phyloP scores from a whole-genome alignment of 2,797 vertebrate genomes.

The Bucorvus abyssinicus region DNA sequence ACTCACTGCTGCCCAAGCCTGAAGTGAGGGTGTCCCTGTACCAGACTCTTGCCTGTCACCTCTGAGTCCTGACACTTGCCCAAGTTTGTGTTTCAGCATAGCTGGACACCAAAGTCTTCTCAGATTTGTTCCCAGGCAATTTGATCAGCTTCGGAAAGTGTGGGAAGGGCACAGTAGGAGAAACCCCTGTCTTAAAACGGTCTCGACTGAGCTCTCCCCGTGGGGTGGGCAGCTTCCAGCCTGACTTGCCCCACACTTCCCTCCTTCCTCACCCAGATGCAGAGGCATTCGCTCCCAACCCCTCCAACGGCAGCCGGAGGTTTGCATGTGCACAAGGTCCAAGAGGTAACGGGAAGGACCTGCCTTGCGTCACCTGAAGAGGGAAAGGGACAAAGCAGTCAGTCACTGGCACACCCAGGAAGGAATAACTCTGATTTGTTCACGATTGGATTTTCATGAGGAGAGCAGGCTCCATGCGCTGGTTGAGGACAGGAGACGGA shows the following conservation, averaged over 20 bases:
- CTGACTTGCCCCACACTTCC: fast-evolving
- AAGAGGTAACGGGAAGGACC: not conserved
- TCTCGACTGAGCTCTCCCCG: not conserved
- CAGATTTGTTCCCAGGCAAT: not conserved
- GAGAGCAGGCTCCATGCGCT: not conserved
- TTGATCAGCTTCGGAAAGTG: not conserved
- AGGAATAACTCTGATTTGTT: not conserved
- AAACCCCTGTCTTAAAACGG: not conserved
- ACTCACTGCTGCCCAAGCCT: not conserved
- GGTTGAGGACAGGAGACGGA: not conserved
- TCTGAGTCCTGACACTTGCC: not conserved
- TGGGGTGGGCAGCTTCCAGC: fast-evolving
- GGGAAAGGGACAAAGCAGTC: not conserved
- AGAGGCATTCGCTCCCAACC: fast-evolving
- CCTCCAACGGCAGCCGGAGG: not conserved
- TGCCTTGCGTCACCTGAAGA: not conserved
- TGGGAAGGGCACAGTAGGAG: not conserved
- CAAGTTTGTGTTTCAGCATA: not conserved
- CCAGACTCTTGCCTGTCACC: fast-evolving
- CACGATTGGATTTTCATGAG: not conserved
- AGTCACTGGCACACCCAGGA: not conserved
- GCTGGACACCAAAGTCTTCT: not conserved
- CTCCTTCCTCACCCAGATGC: not conserved
- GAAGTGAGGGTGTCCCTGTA: fast-evolving
- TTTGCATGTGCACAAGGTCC: too few species aligned